Conservation (phyloP, 2,797 vertebrate species). For the Trachops cirrhosus region DNA sequence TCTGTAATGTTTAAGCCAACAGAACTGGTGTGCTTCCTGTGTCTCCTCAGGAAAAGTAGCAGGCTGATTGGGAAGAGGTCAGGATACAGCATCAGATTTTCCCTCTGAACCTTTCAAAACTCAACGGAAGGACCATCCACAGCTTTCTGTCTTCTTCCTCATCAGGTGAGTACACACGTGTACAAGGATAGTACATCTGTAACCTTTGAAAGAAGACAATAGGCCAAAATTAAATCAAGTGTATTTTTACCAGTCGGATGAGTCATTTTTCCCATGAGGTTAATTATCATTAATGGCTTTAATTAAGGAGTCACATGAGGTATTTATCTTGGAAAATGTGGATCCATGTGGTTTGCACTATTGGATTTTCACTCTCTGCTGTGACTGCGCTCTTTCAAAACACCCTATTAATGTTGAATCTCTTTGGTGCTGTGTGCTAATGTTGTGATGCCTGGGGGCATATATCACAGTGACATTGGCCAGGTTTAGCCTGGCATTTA, state of each 20-base stretch:
- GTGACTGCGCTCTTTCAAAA: background rate
- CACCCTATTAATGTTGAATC: slow-evolving; percentile 1
- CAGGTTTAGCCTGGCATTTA: slow-evolving; percentile 51
- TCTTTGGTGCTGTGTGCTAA: slow-evolving; percentile 13
- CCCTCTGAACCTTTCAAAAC: background rate
- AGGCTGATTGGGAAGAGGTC: slow-evolving; percentile 36
- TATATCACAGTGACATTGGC: background rate
- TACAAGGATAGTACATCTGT: fast-evolving
- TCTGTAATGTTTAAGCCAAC: slow-evolving; percentile 68
- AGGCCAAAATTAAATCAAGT: slow-evolving; percentile 52
- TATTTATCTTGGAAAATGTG: slow-evolving; percentile 79
- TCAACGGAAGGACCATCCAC: background rate
- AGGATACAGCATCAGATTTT: background rate
- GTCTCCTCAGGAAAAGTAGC: slow-evolving; percentile 60
- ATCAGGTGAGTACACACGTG: background rate
- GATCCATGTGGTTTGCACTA: slow-evolving; percentile 22
- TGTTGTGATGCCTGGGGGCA: background rate
- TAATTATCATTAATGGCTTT: slow-evolving; percentile 78
- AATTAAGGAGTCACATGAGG: slow-evolving; percentile 77
- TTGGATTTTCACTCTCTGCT: slow-evolving; percentile 29
- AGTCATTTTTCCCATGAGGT: slow-evolving; percentile 70
- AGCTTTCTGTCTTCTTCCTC: background rate
- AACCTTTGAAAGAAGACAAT: slow-evolving; percentile 41
- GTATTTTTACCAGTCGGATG: slow-evolving; percentile 71
- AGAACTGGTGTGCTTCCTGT: slow-evolving; percentile 53